Percentiles rank a stretch among this genome's conserved stretches.
Evolutionary conservation across 2,797 vertebrate species (phyloP).

Genomic region (Clarias pachynema): DNA sequence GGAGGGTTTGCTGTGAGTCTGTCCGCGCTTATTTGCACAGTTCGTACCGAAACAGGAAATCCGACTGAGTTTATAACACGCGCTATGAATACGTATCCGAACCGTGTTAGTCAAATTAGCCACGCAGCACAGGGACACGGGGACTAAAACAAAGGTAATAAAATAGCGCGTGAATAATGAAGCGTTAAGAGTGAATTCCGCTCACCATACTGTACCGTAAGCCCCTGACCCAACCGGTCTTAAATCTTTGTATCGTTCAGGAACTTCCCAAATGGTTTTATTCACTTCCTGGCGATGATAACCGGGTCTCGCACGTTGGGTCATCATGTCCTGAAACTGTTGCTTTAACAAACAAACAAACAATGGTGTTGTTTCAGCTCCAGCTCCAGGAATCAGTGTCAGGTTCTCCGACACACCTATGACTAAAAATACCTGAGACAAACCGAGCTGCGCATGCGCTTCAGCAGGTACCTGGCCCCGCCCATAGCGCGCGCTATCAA

Average conservation of each 20-base stretch:
- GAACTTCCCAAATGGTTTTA: slow-evolving; percentile 91
- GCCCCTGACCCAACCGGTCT: slow-evolving; percentile 91
- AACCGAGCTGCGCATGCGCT: background rate
- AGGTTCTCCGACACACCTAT: slow-evolving; percentile 44
- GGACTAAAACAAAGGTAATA: background rate
- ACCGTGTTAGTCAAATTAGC: background rate
- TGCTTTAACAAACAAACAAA: background rate
- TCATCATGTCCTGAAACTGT: slow-evolving; percentile 69
- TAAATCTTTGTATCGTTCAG: slow-evolving; percentile 87
- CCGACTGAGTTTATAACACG: background rate
- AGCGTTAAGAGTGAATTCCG: slow-evolving; percentile 30
- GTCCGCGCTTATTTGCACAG: background rate
- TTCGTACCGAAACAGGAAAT: slow-evolving; percentile 33
- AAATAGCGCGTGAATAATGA: background rate
- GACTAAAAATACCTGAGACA: slow-evolving; percentile 40
- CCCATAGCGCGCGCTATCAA: background rate
- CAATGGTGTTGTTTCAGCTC: background rate
- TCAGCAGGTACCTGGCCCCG: slow-evolving; percentile 26
- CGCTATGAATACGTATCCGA: background rate
- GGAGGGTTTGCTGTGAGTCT: background rate
- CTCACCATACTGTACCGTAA: slow-evolving; percentile 95
- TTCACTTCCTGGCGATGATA: slow-evolving; percentile 88
- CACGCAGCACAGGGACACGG: background rate
- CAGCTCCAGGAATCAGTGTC: slow-evolving; percentile 24
- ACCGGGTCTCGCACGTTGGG: slow-evolving; percentile 75